phyloP scores from a whole-genome alignment of 2,797 vertebrate genomes.

The Anguilla pacifica region DNA sequence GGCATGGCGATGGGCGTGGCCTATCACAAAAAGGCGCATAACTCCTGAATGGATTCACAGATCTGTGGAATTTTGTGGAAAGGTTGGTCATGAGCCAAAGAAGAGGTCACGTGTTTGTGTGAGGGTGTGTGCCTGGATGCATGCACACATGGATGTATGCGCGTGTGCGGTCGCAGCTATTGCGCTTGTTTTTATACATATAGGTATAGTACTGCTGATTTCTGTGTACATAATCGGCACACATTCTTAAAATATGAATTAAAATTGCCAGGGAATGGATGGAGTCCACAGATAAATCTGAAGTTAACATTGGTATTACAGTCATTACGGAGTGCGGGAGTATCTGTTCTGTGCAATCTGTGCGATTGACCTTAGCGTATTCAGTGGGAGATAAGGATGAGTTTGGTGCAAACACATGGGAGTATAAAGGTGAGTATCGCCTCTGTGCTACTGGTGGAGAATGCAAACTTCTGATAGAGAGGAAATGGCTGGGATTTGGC shows the following conservation, averaged over 20 bases:
- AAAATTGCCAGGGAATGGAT: neutral
- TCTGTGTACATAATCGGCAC: neutral
- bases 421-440: neutral
- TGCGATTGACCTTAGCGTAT: neutral
- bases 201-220: neutral
- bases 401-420: neutral
- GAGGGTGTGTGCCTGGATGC: too few relatives aligned
- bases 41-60: too few relatives aligned
- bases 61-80: too few relatives aligned
- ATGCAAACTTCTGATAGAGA: neutral
- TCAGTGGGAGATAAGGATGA: neutral
- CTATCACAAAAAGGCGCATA: too few relatives aligned
- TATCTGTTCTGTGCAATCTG: neutral
- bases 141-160: too few relatives aligned
- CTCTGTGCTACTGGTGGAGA: neutral
- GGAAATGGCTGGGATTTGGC: neutral
- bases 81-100: too few relatives aligned
- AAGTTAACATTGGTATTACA: neutral
- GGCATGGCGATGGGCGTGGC: too few relatives aligned
- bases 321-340: neutral
- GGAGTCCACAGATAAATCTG: neutral
- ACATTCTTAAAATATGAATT: neutral
- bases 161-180: too few relatives aligned
- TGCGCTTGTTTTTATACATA: neutral
- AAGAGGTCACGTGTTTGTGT: too few relatives aligned